Conservation (phyloP, 2,113 vertebrate species). For the Ia io region DNA sequence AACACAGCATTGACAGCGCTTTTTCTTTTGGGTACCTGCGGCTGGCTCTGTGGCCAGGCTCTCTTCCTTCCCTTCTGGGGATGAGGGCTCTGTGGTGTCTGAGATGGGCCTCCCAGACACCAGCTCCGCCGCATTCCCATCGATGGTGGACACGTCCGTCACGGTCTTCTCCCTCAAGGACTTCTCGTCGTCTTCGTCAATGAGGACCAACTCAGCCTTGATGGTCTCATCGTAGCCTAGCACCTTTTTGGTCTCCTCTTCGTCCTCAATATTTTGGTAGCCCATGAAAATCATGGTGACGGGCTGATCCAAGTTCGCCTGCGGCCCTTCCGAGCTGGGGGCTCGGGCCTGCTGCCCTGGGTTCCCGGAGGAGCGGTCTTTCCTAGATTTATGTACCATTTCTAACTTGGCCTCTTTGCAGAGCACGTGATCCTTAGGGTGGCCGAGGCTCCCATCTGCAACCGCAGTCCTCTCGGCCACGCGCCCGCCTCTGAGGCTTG, state of each 20-base stretch:
- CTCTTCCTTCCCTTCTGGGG: slow-evolving; percentile 93
- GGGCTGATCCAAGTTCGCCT: slow-evolving; percentile 88
- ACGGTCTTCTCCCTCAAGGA: slow-evolving; percentile 97
- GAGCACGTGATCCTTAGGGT: slow-evolving; percentile 85
- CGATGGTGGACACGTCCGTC: slow-evolving; percentile 93
- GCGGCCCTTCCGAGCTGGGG: slow-evolving; percentile 69
- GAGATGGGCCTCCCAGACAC: slow-evolving; percentile 92
- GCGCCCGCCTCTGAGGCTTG: slow-evolving; percentile 82
- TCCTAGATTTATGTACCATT: slow-evolving; percentile 87
- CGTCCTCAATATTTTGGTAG: slow-evolving; percentile 94
- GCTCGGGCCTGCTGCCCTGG: slow-evolving; percentile 77
- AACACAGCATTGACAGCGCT: slow-evolving; percentile 98
- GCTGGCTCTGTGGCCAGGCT: slow-evolving; percentile 90
- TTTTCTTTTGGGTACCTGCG: slow-evolving; percentile 99
- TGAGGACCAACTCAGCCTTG: slow-evolving; percentile 96
- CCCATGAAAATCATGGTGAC: slow-evolving; percentile 99
- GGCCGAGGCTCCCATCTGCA: slow-evolving; percentile 81
- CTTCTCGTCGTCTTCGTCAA: slow-evolving; percentile 96
- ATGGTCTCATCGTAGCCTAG: slow-evolving; percentile 95
- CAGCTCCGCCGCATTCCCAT: slow-evolving; percentile 95
- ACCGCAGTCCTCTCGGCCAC: slow-evolving; percentile 84
- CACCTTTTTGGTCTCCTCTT: slow-evolving; percentile 93
- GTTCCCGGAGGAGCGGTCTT: slow-evolving; percentile 80
- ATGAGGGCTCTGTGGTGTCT: slow-evolving; percentile 96
- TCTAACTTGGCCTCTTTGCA: slow-evolving; percentile 91